Conservation (phyloP, 2,888 invertebrate genomes). For the Agrochola circellaris region DNA sequence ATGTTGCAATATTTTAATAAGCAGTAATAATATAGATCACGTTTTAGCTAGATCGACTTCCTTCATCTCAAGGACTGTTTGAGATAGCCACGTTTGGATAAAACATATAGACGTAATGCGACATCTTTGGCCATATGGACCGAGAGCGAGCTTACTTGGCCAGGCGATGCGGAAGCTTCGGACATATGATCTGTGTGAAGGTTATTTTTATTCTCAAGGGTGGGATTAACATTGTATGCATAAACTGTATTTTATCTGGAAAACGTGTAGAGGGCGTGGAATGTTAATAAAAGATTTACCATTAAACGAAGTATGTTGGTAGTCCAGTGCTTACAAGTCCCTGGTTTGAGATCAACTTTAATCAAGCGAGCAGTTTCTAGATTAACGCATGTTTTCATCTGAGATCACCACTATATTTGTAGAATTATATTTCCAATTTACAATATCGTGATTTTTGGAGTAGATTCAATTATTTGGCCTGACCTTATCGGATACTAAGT, state of each 20-base stretch:
- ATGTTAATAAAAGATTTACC: conserved; percentile 32
- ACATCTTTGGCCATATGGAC: conserved; percentile 72
- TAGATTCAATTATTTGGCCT: conserved; percentile 20
- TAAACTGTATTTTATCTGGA: conserved; percentile 69
- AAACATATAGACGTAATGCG: conserved; percentile 65
- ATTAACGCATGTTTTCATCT: conserved; percentile 28
- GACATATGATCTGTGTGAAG: conserved; percentile 77
- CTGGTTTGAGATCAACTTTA: conserved; percentile 17
- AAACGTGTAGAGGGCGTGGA: conserved; percentile 44
- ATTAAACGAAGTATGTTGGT: conserved; percentile 22
- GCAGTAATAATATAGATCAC: conserved; percentile 64
- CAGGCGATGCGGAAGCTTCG: conserved; percentile 76
- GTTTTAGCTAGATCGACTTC: conserved; percentile 70
- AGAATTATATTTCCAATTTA: conserved; percentile 23
- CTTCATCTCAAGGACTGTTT: conserved; percentile 70
- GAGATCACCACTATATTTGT: conserved; percentile 35
- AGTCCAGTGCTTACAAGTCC: conserved; percentile 7
- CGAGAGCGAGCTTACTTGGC: conserved; percentile 64
- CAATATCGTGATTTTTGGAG: conserved; percentile 22
- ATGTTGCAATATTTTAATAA: conserved; percentile 32
- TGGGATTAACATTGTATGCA: conserved; percentile 78
- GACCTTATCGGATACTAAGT: conserved; percentile 24
- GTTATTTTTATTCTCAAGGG: conserved; percentile 79
- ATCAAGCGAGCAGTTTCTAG: conserved; percentile 21
- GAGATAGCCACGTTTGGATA: conserved; percentile 60